Evolutionary conservation across 2,888 invertebrate genomes (phyloP).

Genomic region (Furcula furcula): DNA sequence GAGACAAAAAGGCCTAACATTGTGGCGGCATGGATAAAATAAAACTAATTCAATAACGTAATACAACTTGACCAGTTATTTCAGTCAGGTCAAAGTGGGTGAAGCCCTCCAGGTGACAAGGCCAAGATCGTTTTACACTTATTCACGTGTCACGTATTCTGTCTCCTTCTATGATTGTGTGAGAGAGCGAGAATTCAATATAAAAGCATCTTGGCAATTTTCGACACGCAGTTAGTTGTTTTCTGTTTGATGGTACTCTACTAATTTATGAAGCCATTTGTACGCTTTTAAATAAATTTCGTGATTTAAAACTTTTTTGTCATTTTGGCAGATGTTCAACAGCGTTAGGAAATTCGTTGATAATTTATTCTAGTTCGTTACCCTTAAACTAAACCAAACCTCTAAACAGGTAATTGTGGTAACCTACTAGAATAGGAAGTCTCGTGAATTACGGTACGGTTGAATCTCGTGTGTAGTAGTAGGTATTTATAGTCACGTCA

Average conservation of each 20-base stretch:
- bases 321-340: background rate
- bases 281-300: background rate
- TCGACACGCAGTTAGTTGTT: background rate
- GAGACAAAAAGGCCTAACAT: no score
- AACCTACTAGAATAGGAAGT: conserved; percentile 13
- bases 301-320: background rate
- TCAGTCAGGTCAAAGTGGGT: conserved; percentile 8
- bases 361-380: no score
- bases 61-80: conserved; percentile 7
- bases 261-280: background rate
- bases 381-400: no score
- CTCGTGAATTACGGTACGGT: conserved; percentile 12
- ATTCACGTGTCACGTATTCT: conserved; percentile 21
- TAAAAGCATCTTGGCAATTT: background rate
- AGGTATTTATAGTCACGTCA: conserved; percentile 12
- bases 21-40: conserved; percentile 1
- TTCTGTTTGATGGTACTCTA: background rate
- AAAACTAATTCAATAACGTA: conserved; percentile 1
- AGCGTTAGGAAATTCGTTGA: conserved; percentile 1
- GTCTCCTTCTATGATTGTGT: conserved; percentile 1
- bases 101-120: conserved; percentile 47
- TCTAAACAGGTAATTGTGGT: no score
- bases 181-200: conserved; percentile 6
- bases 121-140: conserved; percentile 37
- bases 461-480: conserved; percentile 14